Percentiles rank a stretch among this genome's conserved stretches.
Conservation (phyloP, 2,797 vertebrate species). For the Cephalopachus bancanus region DNA sequence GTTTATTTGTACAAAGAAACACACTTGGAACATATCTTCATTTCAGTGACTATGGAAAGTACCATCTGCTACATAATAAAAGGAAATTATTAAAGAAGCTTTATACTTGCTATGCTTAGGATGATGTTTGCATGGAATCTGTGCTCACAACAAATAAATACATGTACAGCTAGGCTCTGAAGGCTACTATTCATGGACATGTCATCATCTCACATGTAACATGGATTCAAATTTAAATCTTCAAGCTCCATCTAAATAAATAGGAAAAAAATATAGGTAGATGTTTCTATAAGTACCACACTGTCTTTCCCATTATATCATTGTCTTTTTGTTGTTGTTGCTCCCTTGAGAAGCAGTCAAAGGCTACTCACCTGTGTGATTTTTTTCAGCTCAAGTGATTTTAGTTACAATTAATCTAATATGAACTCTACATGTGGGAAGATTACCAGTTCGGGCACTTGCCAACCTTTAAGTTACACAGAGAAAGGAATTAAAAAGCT, state of each 20-base stretch:
- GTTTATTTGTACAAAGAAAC: conserved; percentile 9
- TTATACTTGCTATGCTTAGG: neutral
- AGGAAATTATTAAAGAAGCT: neutral
- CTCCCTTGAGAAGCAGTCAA: neutral
- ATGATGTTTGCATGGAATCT: neutral
- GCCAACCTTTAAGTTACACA: conserved; percentile 28
- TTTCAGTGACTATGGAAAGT: neutral
- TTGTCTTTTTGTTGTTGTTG: neutral
- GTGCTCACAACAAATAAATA: neutral
- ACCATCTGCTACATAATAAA: neutral
- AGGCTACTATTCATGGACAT: neutral
- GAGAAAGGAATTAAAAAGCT: neutral
- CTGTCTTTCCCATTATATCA: neutral
- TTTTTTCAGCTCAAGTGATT: neutral
- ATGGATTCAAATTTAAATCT: neutral
- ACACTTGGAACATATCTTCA: neutral
- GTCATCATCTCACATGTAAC: neutral
- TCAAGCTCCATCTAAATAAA: neutral
- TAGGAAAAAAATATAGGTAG: neutral
- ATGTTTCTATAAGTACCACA: neutral
- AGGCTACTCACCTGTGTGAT: neutral
- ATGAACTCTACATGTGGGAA: neutral
- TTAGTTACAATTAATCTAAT: neutral
- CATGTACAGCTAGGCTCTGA: neutral
- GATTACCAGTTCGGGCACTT: neutral